Percentiles rank a stretch among this genome's conserved stretches.
Evolutionary conservation across 2,113 vertebrate species (phyloP).

Genomic region (Montifringilla adamsi): DNA sequence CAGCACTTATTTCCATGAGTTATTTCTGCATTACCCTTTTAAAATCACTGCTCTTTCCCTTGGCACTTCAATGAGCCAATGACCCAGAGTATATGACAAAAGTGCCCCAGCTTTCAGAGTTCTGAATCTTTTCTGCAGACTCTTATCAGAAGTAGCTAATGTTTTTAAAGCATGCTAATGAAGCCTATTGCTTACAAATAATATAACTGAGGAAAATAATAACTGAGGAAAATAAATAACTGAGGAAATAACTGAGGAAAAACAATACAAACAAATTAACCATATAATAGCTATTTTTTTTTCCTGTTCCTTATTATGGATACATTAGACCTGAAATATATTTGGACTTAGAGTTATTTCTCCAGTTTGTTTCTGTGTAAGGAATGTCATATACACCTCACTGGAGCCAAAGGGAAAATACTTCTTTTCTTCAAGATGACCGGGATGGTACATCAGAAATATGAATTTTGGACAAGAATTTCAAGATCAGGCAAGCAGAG

Average conservation of each 20-base stretch:
- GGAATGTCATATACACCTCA: fast-evolving
- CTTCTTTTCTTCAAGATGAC: not conserved
- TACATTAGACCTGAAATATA: not conserved
- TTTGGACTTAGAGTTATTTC: not conserved
- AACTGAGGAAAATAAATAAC: not conserved
- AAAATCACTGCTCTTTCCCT: not conserved
- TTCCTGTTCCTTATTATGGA: not conserved
- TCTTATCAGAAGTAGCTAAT: not conserved
- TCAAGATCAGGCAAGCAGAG: not conserved
- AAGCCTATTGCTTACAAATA: not conserved
- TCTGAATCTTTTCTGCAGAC: not conserved
- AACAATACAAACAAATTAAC: fast-evolving
- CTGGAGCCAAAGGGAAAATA: not conserved
- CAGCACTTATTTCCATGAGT: not conserved
- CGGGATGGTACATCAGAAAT: fast-evolving
- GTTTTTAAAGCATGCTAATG: not conserved
- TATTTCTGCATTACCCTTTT: not conserved
- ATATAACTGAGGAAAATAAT: not conserved
- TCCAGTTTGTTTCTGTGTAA: not conserved
- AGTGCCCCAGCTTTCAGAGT: not conserved
- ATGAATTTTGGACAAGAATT: not conserved
- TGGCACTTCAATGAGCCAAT: not conserved
- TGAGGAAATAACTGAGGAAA: not conserved
- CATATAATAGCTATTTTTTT: not conserved
- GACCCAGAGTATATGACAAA: not conserved